phyloP scores from a whole-genome alignment of 1,140 invertebrate species.

The Aphis gossypii region DNA sequence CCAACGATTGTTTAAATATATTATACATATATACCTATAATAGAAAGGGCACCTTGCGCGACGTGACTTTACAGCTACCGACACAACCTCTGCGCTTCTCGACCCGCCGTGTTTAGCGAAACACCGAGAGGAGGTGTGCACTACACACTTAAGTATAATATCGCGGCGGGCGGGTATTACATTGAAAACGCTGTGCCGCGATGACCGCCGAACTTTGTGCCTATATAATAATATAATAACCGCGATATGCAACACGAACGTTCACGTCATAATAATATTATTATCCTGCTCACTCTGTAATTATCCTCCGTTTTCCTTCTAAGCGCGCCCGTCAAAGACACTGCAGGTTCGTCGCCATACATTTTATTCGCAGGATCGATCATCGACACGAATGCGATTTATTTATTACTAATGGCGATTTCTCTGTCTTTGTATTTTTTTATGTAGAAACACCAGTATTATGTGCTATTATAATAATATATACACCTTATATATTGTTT shows the following conservation, averaged over 20 bases:
- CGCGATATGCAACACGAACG: background rate
- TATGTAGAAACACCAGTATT: too few species aligned
- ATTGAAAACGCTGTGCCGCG: background rate
- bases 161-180: background rate
- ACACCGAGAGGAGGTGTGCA: background rate
- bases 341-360: too few species aligned
- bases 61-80: slow-evolving; percentile 15
- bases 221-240: background rate
- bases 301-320: background rate
- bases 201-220: background rate
- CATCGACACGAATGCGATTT: too few species aligned
- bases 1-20: slow-evolving; percentile 40
- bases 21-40: background rate
- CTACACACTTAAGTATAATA: background rate
- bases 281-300: background rate
- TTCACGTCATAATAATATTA: background rate
- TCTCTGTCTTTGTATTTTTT: too few species aligned
- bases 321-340: background rate
- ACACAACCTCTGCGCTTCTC: background rate
- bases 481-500: too few species aligned
- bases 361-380: too few species aligned
- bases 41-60: slow-evolving; percentile 34
- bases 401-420: too few species aligned
- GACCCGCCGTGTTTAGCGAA: background rate
- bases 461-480: too few species aligned